These are phyloP conservation scores for Cosmia pyralina DNA, from an alignment of 2,888 invertebrate species.

Conservation along the genomic window DNA sequence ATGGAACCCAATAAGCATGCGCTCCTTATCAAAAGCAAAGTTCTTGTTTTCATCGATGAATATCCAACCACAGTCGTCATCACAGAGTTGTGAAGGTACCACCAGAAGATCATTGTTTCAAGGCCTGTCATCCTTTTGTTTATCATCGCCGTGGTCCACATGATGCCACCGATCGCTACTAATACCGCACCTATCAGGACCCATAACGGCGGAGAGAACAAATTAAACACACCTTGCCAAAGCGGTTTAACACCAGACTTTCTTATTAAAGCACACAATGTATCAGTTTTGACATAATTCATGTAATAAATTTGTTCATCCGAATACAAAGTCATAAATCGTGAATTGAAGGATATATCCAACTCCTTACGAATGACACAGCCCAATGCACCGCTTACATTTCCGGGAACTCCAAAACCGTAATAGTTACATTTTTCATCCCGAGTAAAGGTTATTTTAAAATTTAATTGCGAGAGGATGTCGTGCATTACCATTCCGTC, in stretches of 20 bases:
- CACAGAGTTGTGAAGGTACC: constrained; percentile 64
- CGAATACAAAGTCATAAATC: constrained; percentile 74
- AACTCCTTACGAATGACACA: constrained; percentile 67
- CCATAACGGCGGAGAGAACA: constrained; percentile 51
- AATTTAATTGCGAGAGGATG: constrained; percentile 69
- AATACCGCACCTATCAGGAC: constrained; percentile 52
- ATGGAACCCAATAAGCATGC: constrained; percentile 71
- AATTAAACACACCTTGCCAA: constrained; percentile 71
- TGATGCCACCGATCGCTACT: constrained; percentile 58
- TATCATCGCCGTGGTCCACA: constrained; percentile 66
- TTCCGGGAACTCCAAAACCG: constrained; percentile 64
- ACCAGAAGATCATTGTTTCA: constrained; percentile 38
- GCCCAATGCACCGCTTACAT: constrained; percentile 72
- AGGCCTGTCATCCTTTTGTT: constrained; percentile 36
- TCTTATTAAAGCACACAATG: constrained; percentile 71
- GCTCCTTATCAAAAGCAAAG: constrained; percentile 67
- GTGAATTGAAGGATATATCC: constrained; percentile 79
- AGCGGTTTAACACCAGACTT: constrained; percentile 69
- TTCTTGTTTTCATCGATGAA: constrained; percentile 59
- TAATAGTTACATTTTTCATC: constrained; percentile 62
- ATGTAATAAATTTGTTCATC: constrained; percentile 65
- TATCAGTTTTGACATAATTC: constrained; percentile 68
- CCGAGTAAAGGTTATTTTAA: constrained; percentile 63
- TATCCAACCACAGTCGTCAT: constrained; percentile 70
- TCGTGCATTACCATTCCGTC: constrained; percentile 77